phyloP scores from a whole-genome alignment of 2,888 invertebrate genomes.

The Phlogophora meticulosa region DNA sequence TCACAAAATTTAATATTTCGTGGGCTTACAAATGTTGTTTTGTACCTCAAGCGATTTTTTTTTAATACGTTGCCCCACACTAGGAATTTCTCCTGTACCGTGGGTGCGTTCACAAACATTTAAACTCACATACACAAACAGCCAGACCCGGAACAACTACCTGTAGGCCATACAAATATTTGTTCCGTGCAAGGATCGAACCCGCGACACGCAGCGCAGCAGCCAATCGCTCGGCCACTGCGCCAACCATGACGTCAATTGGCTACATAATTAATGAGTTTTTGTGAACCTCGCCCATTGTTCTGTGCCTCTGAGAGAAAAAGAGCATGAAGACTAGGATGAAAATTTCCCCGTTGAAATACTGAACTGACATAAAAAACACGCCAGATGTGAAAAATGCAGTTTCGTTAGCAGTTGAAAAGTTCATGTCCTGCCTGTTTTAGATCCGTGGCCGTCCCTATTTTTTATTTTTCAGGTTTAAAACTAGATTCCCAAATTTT shows the following conservation, averaged over 20 bases:
- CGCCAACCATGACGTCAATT: no score
- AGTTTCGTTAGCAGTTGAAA: conserved; percentile 42
- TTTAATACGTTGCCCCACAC: no score
- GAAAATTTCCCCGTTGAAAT: conserved; percentile 22
- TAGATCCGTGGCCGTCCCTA: conserved; percentile 13
- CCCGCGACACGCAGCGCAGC: no score
- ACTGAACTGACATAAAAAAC: conserved; percentile 34
- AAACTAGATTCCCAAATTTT: neutral
- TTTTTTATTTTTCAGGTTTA: conserved; percentile 4
- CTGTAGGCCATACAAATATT: no score
- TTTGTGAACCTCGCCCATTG: conserved; percentile 1
- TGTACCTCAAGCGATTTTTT: conserved; percentile 3
- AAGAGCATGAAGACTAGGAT: conserved; percentile 6
- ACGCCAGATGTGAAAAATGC: conserved; percentile 40
- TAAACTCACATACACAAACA: no score
- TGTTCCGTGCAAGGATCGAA: no score
- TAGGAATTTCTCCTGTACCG: no score
- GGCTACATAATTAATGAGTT: conserved; percentile 28
- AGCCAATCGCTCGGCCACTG: no score
- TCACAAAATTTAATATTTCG: conserved; percentile 14
- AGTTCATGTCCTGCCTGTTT: conserved; percentile 22
- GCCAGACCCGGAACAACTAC: no score
- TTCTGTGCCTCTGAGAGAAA: neutral
- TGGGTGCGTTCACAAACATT: no score
- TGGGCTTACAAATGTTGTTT: conserved; percentile 8